Base-by-base conservation (phyloP, 2,797 vertebrate species). In the Semotilus atromaculatus region DNA sequence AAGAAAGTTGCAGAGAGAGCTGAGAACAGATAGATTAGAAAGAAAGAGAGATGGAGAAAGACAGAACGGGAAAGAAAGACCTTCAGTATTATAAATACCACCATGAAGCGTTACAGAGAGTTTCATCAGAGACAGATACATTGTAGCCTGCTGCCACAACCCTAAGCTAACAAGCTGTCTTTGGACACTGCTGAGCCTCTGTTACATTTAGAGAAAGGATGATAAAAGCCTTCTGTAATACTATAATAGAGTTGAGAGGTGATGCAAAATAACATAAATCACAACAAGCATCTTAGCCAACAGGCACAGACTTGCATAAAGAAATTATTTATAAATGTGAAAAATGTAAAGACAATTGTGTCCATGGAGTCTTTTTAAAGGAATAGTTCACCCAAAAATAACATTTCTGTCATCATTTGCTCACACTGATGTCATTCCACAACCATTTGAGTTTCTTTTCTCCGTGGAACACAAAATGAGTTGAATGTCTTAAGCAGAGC, bases 81-180 rank as follows among this genome's bases (percentile, higher is more conserved):
- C 83, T 88, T 85, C 74, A 48, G 82, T 82, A 94, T 91, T 89
- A 90, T 92, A 92, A 93, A 94, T 92, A 92, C 91, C 90, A 92
- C 92, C 90, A 90, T 91, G 90, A 82, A 90, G 92, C 87, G 86
- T 94, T 95, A 93, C 94, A 89, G 88, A 84, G 89, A 90, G 91
- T 94, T 95, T 94, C 94, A 94, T 95, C 94, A 95, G 86, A 88
- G 87, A 70, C 84, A 82, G 91, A 90, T 91, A 74, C 70, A 86
- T 53, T 80, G 87, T 83, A 87, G 79, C 82, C 87, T 82, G 87
- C 80, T 87, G 86, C 84, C 84, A 86, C 84, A 85, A 90, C 74
- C 82, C 82, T 82, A 66, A 88, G 85, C 83, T 86, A 88, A 88
- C 85, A 88, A 88, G 86, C 83, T 77, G 81, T 80, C 71, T 88